Base-by-base conservation (phyloP, 2,888 invertebrate species). In the Ophioninae sp. region DNA sequence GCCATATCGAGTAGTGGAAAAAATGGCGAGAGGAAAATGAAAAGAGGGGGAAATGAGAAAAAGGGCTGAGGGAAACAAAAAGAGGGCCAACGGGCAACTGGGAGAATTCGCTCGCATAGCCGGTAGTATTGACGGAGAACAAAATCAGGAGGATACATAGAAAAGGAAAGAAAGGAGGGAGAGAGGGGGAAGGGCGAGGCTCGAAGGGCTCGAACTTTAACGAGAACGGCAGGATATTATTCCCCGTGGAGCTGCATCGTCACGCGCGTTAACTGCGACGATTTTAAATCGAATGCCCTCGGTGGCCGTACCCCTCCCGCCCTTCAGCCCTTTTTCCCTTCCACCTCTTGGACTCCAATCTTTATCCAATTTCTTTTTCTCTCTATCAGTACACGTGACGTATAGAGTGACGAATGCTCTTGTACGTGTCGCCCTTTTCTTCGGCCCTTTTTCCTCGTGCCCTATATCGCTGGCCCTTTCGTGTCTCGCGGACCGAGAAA, bases 191-290 rank as follows among this genome's bases (percentile, higher is more conserved):
- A 72, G 44, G 70, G 81, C 41, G 64, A 81, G 74, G 83, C 30
- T 30, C 30, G 30, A 41, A 41, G 41, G 41, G 41, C 41, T 41
- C 10, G 41, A 41, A 41, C 41, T 8, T 7, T 6, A 41, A 41
- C 72, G 70, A 81, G 81, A 84, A 79, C 75, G 79, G 78, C 67
- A 79, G 79, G 81, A 81, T 81, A 84, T 84, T 81, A 84, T 84
- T 84, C 84, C 84, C 81, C 61, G 62, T 84, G 81, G 84, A 84
- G 76, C 75, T 84, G 84, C 84, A 81, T 84, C 84, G 84, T 84
- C 84, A 84, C 84, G 84, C 81, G 81, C 84, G 79, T 84, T 84
- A 84, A 84, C 84, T 75, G 84, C 81, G 75, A 84, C 81, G 72
- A 81, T 84, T 84, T 84, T 81, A 84, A 81, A 84, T 84, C 75